Percentiles rank a stretch among this genome's conserved stretches.
Conservation (phyloP, 1,140 invertebrate species). For the Kradibia gibbosae region DNA sequence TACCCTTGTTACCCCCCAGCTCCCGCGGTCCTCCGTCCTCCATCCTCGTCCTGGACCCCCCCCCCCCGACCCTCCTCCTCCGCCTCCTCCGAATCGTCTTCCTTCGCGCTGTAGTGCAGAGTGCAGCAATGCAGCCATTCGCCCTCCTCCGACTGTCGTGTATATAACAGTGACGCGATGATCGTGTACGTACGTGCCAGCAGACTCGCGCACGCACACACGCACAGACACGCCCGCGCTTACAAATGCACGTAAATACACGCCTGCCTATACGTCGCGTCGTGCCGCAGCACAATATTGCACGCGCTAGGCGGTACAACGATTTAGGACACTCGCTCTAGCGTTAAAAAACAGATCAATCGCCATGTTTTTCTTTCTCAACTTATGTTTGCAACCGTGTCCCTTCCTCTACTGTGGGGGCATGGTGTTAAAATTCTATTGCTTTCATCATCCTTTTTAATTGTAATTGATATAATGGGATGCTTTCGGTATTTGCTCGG, state of each 20-base stretch:
- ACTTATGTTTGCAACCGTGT: too few relatives aligned
- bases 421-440: too few relatives aligned
- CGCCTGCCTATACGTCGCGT: not conserved
- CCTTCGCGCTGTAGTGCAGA: conserved; percentile 20
- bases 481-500: too few relatives aligned
- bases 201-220: not conserved
- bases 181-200: not conserved
- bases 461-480: too few relatives aligned
- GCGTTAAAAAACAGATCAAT: too few relatives aligned
- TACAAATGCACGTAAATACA: not conserved
- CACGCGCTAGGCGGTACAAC: not conserved
- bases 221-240: not conserved
- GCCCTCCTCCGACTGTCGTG: not conserved
- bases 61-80: not conserved
- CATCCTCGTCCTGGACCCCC: not conserved
- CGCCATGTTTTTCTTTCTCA: too few relatives aligned
- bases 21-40: not conserved
- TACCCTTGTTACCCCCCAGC: not conserved
- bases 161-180: conserved; percentile 35
- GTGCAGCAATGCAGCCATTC: conserved; percentile 25
- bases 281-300: too few relatives aligned
- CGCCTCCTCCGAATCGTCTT: too few relatives aligned
- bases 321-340: too few relatives aligned
- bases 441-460: too few relatives aligned
- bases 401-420: too few relatives aligned